These are phyloP conservation scores for Hybos culiciformis DNA, from an alignment of 2,888 invertebrate genomes.

Conservation along the genomic window DNA sequence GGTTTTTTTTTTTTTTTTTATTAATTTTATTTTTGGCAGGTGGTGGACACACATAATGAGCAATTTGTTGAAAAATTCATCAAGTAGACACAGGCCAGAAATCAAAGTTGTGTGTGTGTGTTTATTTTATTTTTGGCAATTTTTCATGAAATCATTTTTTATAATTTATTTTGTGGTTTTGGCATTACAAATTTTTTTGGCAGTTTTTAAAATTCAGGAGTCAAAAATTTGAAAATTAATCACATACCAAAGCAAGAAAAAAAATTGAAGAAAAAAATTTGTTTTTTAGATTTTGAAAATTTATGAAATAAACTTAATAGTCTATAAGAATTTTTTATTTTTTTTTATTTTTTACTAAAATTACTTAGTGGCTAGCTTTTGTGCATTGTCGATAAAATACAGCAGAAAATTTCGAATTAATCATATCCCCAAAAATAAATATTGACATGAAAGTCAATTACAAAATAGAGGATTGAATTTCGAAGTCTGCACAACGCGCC, in stretches of 20 bases:
- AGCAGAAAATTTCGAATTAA: neutral
- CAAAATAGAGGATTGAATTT: neutral
- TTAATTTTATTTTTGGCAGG: too few relatives aligned
- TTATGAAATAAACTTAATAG: neutral
- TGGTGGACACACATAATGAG: too few relatives aligned
- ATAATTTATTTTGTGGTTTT: too few relatives aligned
- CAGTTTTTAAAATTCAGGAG: too few relatives aligned
- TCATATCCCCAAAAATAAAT: neutral
- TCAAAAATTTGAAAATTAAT: too few relatives aligned
- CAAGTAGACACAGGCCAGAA: too few relatives aligned
- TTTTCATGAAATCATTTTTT: too few relatives aligned
- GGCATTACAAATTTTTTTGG: too few relatives aligned
- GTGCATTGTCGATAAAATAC: slow-evolving; percentile 8
- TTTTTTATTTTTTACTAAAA: slow-evolving; percentile 5
- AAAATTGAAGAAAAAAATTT: slow-evolving; percentile 1
- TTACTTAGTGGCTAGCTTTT: slow-evolving; percentile 10
- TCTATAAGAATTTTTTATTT: slow-evolving; percentile 3
- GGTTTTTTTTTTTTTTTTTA: too few relatives aligned
- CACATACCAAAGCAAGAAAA: slow-evolving; percentile 2
- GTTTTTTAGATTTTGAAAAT: neutral
- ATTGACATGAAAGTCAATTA: neutral
- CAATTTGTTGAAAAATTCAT: too few relatives aligned
- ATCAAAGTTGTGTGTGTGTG: too few relatives aligned
- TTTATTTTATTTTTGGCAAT: too few relatives aligned
- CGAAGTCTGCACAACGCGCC: neutral